Evolutionary conservation across 1,140 invertebrate species (phyloP).

Genomic region (Drosophila obscura): DNA sequence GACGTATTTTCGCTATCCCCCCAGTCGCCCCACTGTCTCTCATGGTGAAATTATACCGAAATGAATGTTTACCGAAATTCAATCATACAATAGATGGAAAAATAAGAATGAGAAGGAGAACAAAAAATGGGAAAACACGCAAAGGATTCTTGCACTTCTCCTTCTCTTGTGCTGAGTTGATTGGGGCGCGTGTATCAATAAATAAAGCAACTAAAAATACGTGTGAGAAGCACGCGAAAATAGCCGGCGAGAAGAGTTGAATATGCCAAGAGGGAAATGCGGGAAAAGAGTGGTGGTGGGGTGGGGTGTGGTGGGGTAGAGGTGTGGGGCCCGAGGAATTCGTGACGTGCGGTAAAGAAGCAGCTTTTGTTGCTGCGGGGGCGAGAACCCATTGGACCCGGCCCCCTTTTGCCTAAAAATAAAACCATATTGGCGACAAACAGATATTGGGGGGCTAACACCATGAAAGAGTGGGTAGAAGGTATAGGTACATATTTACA

Average conservation of each 20-base stretch:
- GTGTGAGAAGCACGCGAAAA: slow-evolving; percentile 52
- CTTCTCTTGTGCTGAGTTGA: slow-evolving; percentile 18
- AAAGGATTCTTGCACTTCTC: slow-evolving; percentile 17
- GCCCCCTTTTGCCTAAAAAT: slow-evolving; percentile 45
- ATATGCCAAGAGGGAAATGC: not conserved
- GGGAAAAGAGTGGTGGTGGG: not conserved
- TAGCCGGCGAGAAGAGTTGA: slow-evolving; percentile 29
- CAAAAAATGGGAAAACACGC: slow-evolving; percentile 6
- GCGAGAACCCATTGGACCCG: slow-evolving; percentile 25
- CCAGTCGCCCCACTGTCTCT: no score
- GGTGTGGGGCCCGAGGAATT: slow-evolving; percentile 11
- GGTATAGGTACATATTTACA: not conserved
- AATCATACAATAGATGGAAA: no score
- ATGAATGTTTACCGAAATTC: no score
- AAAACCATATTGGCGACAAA: slow-evolving; percentile 35
- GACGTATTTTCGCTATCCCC: not conserved
- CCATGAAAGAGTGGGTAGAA: not conserved
- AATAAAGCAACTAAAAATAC: slow-evolving; percentile 76
- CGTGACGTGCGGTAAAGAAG: slow-evolving; percentile 29
- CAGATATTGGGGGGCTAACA: slow-evolving; percentile 1
- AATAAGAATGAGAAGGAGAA: not conserved
- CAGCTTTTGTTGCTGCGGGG: slow-evolving; percentile 26
- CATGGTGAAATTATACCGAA: no score
- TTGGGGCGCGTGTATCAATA: slow-evolving; percentile 70
- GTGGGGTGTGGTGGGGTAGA: no score